Evolutionary conservation across 2,113 vertebrate genomes (phyloP).

Genomic region (Catharus minimus): DNA sequence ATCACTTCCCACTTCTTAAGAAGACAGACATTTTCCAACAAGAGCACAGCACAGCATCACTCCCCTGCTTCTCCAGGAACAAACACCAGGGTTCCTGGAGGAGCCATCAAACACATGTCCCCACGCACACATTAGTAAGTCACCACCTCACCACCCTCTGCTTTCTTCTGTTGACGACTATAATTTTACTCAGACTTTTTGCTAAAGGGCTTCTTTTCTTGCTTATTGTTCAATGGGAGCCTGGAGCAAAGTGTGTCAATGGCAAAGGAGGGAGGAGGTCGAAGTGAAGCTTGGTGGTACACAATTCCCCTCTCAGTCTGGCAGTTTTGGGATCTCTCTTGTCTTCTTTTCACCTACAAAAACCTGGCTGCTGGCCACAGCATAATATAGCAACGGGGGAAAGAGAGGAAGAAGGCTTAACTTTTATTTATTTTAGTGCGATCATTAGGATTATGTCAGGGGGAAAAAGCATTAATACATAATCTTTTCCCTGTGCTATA

Average conservation of each 20-base stretch:
- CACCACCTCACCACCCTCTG: neutral
- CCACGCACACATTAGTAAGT: neutral
- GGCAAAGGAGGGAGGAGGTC: neutral
- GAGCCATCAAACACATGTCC: neutral
- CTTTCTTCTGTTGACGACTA: neutral
- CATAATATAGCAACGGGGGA: conserved; percentile 59
- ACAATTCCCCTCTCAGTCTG: neutral
- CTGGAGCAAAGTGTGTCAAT: neutral
- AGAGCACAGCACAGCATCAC: neutral
- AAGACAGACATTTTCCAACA: neutral
- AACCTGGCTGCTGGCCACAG: conserved; percentile 60
- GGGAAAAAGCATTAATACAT: conserved; percentile 86
- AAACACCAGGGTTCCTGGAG: neutral
- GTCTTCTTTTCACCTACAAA: conserved; percentile 55
- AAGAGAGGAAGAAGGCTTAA: conserved; percentile 68
- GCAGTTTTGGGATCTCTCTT: conserved; percentile 38
- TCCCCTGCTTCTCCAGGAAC: neutral
- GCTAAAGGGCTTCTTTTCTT: neutral
- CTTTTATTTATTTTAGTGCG: conserved; percentile 88
- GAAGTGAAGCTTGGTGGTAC: neutral
- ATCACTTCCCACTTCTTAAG: neutral
- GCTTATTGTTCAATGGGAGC: neutral
- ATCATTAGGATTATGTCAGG: conserved; percentile 87
- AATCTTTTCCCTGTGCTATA: conserved; percentile 82
- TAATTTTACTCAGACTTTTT: neutral